phyloP scores from a whole-genome alignment of 2,888 invertebrate species.

The Fragum sueziense region DNA sequence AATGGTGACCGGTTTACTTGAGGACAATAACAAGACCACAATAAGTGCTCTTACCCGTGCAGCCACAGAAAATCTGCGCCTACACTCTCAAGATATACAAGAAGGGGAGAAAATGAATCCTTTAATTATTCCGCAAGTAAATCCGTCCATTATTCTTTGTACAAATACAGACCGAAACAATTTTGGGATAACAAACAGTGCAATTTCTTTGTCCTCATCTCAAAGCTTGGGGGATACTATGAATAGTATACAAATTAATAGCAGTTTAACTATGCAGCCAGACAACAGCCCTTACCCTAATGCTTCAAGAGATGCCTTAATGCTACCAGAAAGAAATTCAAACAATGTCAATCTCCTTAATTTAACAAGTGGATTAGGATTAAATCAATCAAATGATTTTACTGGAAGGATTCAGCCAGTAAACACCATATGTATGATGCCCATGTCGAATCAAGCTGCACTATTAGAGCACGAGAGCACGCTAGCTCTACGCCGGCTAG shows the following conservation, averaged over 20 bases:
- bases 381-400: neutral
- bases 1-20: conserved; percentile 29
- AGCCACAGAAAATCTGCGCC: conserved; percentile 52
- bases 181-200: neutral
- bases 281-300: neutral
- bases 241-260: neutral
- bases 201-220: neutral
- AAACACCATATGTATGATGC: neutral
- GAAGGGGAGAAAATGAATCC: conserved; percentile 35
- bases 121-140: conserved; percentile 33
- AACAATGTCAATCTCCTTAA: neutral
- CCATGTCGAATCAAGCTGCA: neutral
- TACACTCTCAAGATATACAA: conserved; percentile 46
- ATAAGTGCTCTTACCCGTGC: conserved; percentile 47
- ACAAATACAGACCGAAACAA: neutral
- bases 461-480: conserved; percentile 5
- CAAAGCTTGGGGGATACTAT: neutral
- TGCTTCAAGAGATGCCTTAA: neutral
- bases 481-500: conserved; percentile 4
- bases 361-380: neutral
- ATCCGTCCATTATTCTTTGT: conserved; percentile 31
- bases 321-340: neutral
- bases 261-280: neutral
- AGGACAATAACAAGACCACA: conserved; percentile 25
- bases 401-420: neutral